These are phyloP conservation scores for Eremobia ochroleuca DNA, from an alignment of 2,888 invertebrate species.

Conservation along the genomic window DNA sequence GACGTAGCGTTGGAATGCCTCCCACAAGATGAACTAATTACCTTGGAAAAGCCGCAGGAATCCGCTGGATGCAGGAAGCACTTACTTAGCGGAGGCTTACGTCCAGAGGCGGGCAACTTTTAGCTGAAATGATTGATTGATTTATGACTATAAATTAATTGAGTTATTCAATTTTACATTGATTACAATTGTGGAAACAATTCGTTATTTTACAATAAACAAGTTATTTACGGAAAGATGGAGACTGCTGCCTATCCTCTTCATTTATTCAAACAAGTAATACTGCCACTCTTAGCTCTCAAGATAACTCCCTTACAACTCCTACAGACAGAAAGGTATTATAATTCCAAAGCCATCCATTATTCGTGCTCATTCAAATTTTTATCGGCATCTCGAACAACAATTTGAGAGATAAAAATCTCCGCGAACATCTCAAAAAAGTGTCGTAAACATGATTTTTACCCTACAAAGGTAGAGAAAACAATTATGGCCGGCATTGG, in stretches of 20 bases:
- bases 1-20: too few species aligned
- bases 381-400: conserved; percentile 53
- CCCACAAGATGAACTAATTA: too few species aligned
- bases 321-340: conserved; percentile 20
- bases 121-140: too few species aligned
- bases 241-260: background rate
- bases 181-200: background rate
- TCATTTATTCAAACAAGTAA: conserved; percentile 33
- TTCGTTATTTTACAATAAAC: background rate
- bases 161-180: background rate
- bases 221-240: background rate
- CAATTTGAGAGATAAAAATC: conserved; percentile 45
- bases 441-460: conserved; percentile 74
- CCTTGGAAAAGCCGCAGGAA: too few species aligned
- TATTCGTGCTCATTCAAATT: conserved; percentile 49
- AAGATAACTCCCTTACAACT: background rate
- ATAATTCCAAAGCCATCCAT: conserved; percentile 44
- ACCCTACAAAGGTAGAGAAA: conserved; percentile 86
- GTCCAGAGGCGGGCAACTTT: too few species aligned
- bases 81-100: too few species aligned
- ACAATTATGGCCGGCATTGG: conserved; percentile 88
- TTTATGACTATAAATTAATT: background rate
- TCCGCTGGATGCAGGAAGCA: too few species aligned
- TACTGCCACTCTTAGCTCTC: background rate
- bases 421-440: conserved; percentile 42